Percentiles rank a stretch among this genome's conserved stretches.
Conservation (phyloP, 2,113 vertebrate species). For the Trogon melanurus region DNA sequence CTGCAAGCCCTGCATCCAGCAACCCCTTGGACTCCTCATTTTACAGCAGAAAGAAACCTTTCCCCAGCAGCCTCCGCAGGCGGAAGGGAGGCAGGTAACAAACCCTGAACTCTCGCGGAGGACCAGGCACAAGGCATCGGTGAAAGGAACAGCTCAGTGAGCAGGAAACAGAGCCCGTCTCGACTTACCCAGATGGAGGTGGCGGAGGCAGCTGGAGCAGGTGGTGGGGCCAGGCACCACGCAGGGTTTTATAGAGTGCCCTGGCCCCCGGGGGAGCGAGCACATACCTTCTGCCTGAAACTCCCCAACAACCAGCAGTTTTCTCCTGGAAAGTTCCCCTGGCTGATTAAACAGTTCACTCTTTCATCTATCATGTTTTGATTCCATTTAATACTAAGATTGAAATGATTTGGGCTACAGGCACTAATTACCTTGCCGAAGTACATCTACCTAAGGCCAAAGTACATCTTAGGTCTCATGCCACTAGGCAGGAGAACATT, state of each 20-base stretch:
- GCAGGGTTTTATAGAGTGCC: slow-evolving; percentile 14
- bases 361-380: slow-evolving; percentile 61
- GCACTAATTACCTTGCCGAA: slow-evolving; percentile 24
- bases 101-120: neutral
- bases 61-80: fast-evolving
- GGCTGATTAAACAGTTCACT: slow-evolving; percentile 26
- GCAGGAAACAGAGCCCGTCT: neutral
- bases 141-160: neutral
- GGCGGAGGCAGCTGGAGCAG: neutral
- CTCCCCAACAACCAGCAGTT: slow-evolving; percentile 2
- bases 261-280: neutral
- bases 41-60: neutral
- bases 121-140: neutral
- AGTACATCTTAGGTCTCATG: neutral
- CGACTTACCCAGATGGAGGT: neutral
- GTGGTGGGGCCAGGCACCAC: fast-evolving
- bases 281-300: neutral
- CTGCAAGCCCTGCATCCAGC: neutral
- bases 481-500: neutral
- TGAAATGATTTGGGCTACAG: slow-evolving; percentile 7
- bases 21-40: neutral
- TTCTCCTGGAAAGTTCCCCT: slow-evolving; percentile 19
- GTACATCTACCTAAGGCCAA: slow-evolving; percentile 7
- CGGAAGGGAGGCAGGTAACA: neutral
- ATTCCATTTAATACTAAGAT: slow-evolving; percentile 45